Base-by-base conservation (phyloP, 1,140 invertebrate genomes). In the Nixonia krombeini region DNA sequence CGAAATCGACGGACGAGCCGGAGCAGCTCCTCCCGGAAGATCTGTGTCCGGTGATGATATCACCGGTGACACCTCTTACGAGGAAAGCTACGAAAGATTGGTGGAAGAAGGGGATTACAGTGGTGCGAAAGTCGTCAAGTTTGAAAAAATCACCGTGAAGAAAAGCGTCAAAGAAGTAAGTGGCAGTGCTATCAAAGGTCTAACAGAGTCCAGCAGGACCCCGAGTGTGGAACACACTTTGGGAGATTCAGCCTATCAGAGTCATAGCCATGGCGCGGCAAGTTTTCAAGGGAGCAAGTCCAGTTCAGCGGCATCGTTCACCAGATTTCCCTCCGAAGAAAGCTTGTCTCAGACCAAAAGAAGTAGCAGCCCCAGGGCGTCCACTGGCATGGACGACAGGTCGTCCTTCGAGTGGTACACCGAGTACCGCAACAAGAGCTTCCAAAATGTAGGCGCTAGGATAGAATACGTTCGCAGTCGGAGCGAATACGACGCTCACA, bases 401-500 rank as follows among this genome's bases (percentile, higher is more conserved):
- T 52, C 70, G 12, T 67, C 83, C 45, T 80, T 82, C 4, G 88
- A 90, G 53, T 89, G 88, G 88, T 90, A 89, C 64, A 80, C 84
- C 33, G 88, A 89, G 49, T 89, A 89, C 62, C 79, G 84, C 25
- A 85, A 80, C 63, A 87, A 87, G 56, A 87, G 84, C 69, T 87
- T 88, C 59, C 86, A 81, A 29, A 88, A 85, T 70, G 85, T 87
- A 61, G 85, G 87, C 12, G 80, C 86, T 9, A 87, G 87, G 70
- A 88, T 88, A 79, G 89, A 91, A 42, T 91, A 89, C 67, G 82
- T 88, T 26, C 86, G 90, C 70, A 93, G 90, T 80, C 91, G 89
- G 78, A 91, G 90, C 67, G 91, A 94, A 79, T 94, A 93, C 80
- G 93, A 95, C 79, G 89, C 91, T n/a, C 93, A 95, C 83, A 95